Base-by-base conservation (phyloP, 2,113 vertebrate genomes). In the Brachypteracias leptosomus region DNA sequence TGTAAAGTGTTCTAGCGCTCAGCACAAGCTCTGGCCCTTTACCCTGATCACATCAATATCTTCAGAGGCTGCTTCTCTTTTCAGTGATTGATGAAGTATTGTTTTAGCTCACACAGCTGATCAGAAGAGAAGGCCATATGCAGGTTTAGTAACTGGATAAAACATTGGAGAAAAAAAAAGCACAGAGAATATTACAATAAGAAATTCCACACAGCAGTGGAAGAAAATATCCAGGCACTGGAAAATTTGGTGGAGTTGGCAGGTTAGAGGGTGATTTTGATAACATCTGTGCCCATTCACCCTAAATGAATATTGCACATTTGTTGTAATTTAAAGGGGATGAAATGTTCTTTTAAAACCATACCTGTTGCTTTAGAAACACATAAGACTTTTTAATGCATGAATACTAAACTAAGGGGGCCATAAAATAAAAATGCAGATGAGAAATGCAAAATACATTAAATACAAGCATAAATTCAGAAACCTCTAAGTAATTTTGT, bases 251-350 rank as follows among this genome's bases (percentile, higher is more conserved):
- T 88, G 51, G 55, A 77, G 42, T 40, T 92, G 84, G 55, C 73
- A 94, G 84, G 84, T 96, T 63, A 75, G 58, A 85, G 18, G 18
- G 40, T 91, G 77, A 95, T 95, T 95, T 91, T 95, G 93, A 87
- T 96, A 92, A 93, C 91, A 89, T 93, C 44, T 91, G 86, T 91
- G 54, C 91, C 84, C 81, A 76, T 13, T 87, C 57, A 65, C 13
- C 16, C 70, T 78, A 36, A 85, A 86, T 85, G 65, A 85, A 44
- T 75, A 78, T 72, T 68, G 38, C 62, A 78, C 0, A 0, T 75
- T 18, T 68, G 8, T n/a, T 85, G 31, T 52, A 55, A 74, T 78
- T 38, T 59, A 51, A 33, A 11, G 13, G 13, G 21, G 17, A 28
- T 70, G n/a, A 38, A 79, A 42, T 18, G 6, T 51, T 38, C 38